Conservation (phyloP, 1,140 invertebrate species). For the Nixonia krombeini region DNA sequence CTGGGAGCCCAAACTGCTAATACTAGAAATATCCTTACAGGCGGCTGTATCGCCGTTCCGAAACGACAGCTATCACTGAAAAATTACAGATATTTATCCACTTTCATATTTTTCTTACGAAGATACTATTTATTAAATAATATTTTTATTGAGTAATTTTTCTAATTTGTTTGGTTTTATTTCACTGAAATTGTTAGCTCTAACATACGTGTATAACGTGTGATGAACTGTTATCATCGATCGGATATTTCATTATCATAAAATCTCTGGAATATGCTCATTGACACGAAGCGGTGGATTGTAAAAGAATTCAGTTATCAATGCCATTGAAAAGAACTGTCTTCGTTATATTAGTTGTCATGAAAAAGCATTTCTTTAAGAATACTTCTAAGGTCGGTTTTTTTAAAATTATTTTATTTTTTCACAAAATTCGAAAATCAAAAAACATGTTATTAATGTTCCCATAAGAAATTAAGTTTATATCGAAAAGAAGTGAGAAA, state of each 20-base stretch:
- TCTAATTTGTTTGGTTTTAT: too few relatives aligned
- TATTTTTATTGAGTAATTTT: too few relatives aligned
- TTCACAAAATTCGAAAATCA: too few relatives aligned
- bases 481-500: too few relatives aligned
- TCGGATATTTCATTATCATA: conserved; percentile 9
- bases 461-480: too few relatives aligned
- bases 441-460: too few relatives aligned
- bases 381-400: too few relatives aligned
- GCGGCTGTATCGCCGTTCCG: conserved; percentile 65
- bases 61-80: conserved; percentile 70
- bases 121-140: too few relatives aligned
- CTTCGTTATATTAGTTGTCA: conserved; percentile 10
- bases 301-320: conserved; percentile 31
- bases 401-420: too few relatives aligned
- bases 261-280: conserved; percentile 18
- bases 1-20: conserved; percentile 75
- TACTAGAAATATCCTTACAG: conserved; percentile 72
- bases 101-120: not conserved
- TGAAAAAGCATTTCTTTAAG: conserved; percentile 16
- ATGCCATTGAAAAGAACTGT: conserved; percentile 10
- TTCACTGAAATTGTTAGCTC: too few relatives aligned
- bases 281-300: conserved; percentile 23
- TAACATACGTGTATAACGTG: too few relatives aligned
- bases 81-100: conserved; percentile 35
- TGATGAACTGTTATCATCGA: conserved; percentile 25